Evolutionary conservation across 2,113 vertebrate species (phyloP).

Genomic region (Plestiodon gilberti): DNA sequence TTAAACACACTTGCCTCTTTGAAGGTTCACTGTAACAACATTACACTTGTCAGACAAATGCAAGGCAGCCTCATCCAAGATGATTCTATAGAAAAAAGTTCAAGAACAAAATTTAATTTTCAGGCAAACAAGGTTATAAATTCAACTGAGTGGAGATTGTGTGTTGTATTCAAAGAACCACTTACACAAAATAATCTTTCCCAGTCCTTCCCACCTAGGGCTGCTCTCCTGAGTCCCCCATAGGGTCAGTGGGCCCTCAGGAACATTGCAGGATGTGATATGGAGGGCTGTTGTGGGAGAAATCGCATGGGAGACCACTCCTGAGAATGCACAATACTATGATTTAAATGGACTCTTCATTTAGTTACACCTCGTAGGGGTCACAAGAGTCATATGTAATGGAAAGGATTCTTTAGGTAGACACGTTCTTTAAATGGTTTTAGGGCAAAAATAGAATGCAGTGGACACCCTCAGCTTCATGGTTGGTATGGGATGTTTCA

Average conservation of each 20-base stretch:
- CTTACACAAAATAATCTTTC: too few relatives aligned
- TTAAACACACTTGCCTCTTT: conserved; percentile 81
- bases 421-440: not conserved
- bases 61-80: conserved; percentile 94
- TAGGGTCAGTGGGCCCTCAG: too few relatives aligned
- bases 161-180: not conserved
- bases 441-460: not conserved
- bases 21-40: conserved; percentile 86
- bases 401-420: not conserved
- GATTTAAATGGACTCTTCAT: not conserved
- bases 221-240: too few relatives aligned
- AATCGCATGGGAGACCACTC: too few relatives aligned
- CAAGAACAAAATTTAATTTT: not conserved
- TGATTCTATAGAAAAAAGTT: conserved; percentile 81
- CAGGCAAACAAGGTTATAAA: not conserved
- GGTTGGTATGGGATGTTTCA: not conserved
- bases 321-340: not conserved
- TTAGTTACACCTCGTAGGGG: not conserved
- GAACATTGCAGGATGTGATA: too few relatives aligned
- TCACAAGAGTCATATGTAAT: not conserved
- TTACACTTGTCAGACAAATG: conserved; percentile 96
- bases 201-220: too few relatives aligned
- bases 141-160: not conserved
- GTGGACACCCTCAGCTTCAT: not conserved
- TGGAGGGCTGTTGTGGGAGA: too few relatives aligned